Evolutionary conservation across 2,797 vertebrate species (phyloP), one percentile per base, ranked within the genome.

Genomic region (Calcarius lapponicus): DNA sequence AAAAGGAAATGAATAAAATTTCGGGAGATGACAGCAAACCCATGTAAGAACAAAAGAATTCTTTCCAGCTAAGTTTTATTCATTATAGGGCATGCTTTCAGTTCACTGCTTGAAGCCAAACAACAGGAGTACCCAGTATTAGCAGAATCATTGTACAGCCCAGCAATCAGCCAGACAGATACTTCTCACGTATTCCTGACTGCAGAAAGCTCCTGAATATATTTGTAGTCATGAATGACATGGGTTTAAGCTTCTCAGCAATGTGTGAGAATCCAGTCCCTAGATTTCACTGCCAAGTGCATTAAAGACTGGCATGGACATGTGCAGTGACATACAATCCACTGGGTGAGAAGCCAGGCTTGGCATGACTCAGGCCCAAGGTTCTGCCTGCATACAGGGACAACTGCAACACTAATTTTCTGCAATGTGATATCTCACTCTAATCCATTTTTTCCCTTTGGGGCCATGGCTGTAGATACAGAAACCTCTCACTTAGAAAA

Each of bases 1-100:
- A 97, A 95, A 95, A 91, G 94, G 91, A 97, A 97, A 91, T 85
- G 66, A 92, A 78, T 76, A 92, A 80, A 75, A 82, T 88, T 92
- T 84, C 74, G 88, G 75, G 91, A 92, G 85, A 88, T 91, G 84
- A 87, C 86, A 90, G 87, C 83, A 81, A 91, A 92, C 67, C 58
- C 80, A 89, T 67, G 70, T 92, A 87, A 88, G 78, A 94, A 95
- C 82, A 96, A 95, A 96, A 90, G 72, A 91, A 92, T 95, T 92
- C 51, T 89, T 92, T 79, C 84, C 88, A 85, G 61, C 79, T 53
- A 76, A 70, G 32, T 84, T 94, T 91, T 82, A 87, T 94, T 96
- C 53, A 58, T 72, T 80, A 75, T 7, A 79, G 60, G 71, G 42
- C 67, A 70, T 91, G 66, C 56, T 96, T 93, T 93, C 83, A 94